Conservation (phyloP, 2,113 vertebrate genomes). For the Glaucidium brasilianum region DNA sequence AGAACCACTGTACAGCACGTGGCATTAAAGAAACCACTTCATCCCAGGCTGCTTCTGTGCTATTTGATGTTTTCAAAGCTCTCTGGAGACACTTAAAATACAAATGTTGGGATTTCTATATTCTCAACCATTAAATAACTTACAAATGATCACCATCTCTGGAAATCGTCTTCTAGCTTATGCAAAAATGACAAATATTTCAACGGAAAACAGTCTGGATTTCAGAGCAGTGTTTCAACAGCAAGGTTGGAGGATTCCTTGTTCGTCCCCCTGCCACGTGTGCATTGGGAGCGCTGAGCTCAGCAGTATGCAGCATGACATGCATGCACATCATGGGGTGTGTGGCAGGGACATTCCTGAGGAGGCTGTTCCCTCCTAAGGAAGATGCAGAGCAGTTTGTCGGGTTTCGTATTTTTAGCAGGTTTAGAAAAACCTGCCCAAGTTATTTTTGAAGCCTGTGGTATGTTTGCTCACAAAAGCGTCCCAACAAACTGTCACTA, state of each 20-base stretch:
- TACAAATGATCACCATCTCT: conserved; percentile 38
- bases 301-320: not conserved
- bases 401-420: conserved; percentile 11
- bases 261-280: not conserved
- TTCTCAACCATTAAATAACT: conserved; percentile 50
- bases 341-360: accelerated
- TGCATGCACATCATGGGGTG: accelerated
- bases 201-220: conserved; percentile 21
- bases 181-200: conserved; percentile 37
- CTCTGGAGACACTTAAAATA: conserved; percentile 60
- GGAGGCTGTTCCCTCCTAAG: not conserved
- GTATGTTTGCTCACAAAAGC: not conserved
- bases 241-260: not conserved
- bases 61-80: conserved; percentile 44
- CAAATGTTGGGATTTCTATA: conserved; percentile 33
- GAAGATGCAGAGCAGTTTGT: not conserved
- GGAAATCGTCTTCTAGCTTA: conserved; percentile 43
- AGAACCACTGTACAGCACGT: not conserved
- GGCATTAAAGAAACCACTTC: conserved; percentile 10
- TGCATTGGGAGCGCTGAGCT: not conserved
- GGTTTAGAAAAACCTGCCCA: conserved; percentile 1
- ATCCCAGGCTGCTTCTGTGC: conserved; percentile 15
- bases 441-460: conserved; percentile 24
- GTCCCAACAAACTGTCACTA: not conserved
- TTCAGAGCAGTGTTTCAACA: conserved; percentile 37